A percentile compares a stretch with the other conserved stretches of the same genome.
Evolutionary conservation across 2,888 invertebrate genomes (phyloP).

Genomic region (Aspidapion aeneum): DNA sequence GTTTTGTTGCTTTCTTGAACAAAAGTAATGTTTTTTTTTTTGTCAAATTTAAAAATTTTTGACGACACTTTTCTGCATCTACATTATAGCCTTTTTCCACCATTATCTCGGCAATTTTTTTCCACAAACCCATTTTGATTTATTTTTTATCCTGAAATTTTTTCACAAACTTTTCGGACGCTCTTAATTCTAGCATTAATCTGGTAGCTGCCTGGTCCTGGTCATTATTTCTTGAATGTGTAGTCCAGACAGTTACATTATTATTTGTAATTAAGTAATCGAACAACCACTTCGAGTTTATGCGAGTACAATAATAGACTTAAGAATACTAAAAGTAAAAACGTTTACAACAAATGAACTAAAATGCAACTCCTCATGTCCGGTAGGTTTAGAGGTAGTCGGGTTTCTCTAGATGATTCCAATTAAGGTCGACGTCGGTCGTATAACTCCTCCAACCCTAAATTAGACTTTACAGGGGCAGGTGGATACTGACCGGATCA

Average conservation of each 20-base stretch:
- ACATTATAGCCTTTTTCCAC: not conserved
- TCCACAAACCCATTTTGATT: not conserved
- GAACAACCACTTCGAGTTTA: no score
- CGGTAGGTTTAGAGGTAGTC: no score
- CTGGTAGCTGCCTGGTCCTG: not conserved
- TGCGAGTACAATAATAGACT: no score
- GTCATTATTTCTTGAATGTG: not conserved
- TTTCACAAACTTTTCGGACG: not conserved
- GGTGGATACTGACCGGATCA: no score
- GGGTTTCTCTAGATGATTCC: no score
- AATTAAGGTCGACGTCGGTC: no score
- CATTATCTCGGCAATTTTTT: not conserved
- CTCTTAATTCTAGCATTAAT: not conserved
- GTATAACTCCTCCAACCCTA: no score
- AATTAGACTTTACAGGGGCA: no score
- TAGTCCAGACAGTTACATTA: not conserved
- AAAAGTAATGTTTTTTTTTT: not conserved
- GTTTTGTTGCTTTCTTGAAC: not conserved
- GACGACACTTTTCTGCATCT: not conserved
- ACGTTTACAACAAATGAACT: no score
- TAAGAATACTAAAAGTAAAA: no score
- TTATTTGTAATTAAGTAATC: not conserved
- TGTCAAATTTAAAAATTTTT: not conserved
- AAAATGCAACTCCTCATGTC: no score
- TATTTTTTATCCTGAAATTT: not conserved